A percentile compares a stretch with the other conserved stretches of the same genome.
Conservation (phyloP, 2,888 invertebrate species). For the Diarsia mendica region DNA sequence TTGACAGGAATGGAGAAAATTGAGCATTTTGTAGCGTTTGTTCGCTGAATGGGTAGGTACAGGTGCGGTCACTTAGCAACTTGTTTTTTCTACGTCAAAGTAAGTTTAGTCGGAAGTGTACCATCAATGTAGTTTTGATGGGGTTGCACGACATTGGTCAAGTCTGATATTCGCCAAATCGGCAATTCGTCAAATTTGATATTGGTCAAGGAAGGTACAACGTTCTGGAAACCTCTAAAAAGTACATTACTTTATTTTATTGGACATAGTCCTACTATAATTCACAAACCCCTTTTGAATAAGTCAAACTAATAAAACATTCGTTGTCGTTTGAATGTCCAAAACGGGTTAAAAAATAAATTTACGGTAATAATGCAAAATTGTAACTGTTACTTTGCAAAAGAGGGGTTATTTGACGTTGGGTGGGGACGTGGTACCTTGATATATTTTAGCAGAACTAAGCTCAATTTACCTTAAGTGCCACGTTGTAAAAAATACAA, state of each 20-base stretch:
- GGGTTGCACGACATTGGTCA: no score
- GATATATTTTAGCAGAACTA: neutral
- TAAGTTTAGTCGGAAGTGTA: neutral
- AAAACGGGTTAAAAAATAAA: neutral
- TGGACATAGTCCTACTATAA: neutral
- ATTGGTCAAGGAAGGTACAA: no score
- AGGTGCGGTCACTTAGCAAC: neutral
- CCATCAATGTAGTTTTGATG: neutral
- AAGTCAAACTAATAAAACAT: neutral
- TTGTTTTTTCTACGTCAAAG: constrained; percentile 5
- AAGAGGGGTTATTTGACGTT: neutral
- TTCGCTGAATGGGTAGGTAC: neutral
- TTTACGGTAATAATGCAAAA: neutral
- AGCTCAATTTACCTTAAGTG: neutral
- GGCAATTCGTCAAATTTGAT: no score
- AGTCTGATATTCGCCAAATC: no score
- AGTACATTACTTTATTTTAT: no score
- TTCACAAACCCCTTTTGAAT: neutral
- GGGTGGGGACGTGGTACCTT: neutral
- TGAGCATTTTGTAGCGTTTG: neutral
- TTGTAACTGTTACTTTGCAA: neutral
- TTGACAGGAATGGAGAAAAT: neutral
- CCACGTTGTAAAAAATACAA: neutral
- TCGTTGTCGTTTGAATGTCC: neutral
- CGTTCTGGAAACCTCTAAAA: no score